A percentile compares a stretch with the other conserved stretches of the same genome.
Conservation (phyloP, 1,140 invertebrate species). For the Eueides isabella region DNA sequence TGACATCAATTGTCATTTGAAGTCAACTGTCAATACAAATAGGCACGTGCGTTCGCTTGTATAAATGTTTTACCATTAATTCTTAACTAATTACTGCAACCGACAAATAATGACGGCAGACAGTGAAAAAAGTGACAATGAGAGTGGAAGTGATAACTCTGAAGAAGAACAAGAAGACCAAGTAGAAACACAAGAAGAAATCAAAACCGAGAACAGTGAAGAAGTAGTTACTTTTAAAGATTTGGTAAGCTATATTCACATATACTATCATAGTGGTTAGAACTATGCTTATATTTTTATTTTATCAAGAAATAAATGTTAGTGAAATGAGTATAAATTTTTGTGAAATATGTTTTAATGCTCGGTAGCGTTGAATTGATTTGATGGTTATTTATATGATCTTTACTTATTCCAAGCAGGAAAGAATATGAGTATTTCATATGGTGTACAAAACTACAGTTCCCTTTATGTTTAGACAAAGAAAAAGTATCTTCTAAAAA, state of each 20-base stretch:
- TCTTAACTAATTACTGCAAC: constrained; percentile 16
- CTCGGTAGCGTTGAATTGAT: no score
- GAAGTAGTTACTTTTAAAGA: constrained; percentile 84
- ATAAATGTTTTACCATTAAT: background rate
- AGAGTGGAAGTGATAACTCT: constrained; percentile 39
- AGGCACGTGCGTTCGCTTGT: background rate
- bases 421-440: no score
- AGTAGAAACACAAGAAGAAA: constrained; percentile 36
- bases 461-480: no score
- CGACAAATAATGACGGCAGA: constrained; percentile 56
- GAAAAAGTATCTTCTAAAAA: no score
- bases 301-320: no score
- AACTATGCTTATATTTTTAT: no score
- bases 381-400: no score
- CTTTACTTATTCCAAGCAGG: no score
- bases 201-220: constrained; percentile 48
- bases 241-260: constrained; percentile 77
- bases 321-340: no score
- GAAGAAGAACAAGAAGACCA: constrained; percentile 47
- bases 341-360: no score
- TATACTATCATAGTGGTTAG: background rate
- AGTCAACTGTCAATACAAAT: background rate
- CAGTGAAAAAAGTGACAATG: constrained; percentile 58
- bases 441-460: no score
- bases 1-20: background rate